phyloP scores from a whole-genome alignment of 2,888 invertebrate genomes.

The Sminthurides aquaticus region DNA sequence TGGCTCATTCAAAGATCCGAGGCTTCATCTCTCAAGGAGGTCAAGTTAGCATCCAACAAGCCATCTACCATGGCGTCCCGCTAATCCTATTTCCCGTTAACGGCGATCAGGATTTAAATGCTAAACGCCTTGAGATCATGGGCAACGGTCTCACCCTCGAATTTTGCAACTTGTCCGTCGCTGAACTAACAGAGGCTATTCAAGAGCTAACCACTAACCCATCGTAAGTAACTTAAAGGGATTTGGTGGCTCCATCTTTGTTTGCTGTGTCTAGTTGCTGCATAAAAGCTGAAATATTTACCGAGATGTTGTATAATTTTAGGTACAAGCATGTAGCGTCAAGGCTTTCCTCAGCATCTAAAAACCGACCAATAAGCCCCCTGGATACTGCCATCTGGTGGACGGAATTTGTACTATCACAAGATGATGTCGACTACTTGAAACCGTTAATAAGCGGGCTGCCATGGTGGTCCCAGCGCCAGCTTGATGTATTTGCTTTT shows the following conservation, averaged over 20 bases:
- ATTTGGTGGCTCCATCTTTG: too few relatives aligned
- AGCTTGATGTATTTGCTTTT: background rate
- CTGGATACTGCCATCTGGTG: conserved; percentile 12
- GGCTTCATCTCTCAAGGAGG: conserved; percentile 37
- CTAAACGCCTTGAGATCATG: conserved; percentile 26
- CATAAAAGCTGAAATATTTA: too few relatives aligned
- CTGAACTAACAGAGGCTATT: conserved; percentile 26
- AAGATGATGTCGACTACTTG: background rate
- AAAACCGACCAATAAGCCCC: background rate
- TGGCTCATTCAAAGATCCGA: conserved; percentile 31
- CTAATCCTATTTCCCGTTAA: conserved; percentile 30
- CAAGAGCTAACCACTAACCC: conserved; percentile 21
- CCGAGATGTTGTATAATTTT: too few relatives aligned
- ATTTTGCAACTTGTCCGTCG: conserved; percentile 21
- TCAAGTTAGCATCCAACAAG: conserved; percentile 30
- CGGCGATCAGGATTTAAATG: conserved; percentile 35
- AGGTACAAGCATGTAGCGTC: too few relatives aligned
- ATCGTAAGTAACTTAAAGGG: too few relatives aligned
- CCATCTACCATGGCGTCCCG: conserved; percentile 29
- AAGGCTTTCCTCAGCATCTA: background rate
- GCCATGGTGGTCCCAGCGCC: conserved; percentile 1
- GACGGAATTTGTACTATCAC: conserved; percentile 8
- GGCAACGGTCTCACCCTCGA: conserved; percentile 32
- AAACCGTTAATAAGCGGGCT: background rate
- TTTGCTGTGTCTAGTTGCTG: too few relatives aligned